Evolutionary conservation across 2,888 invertebrate species (phyloP).

Genomic region (Epsilonema sp.): DNA sequence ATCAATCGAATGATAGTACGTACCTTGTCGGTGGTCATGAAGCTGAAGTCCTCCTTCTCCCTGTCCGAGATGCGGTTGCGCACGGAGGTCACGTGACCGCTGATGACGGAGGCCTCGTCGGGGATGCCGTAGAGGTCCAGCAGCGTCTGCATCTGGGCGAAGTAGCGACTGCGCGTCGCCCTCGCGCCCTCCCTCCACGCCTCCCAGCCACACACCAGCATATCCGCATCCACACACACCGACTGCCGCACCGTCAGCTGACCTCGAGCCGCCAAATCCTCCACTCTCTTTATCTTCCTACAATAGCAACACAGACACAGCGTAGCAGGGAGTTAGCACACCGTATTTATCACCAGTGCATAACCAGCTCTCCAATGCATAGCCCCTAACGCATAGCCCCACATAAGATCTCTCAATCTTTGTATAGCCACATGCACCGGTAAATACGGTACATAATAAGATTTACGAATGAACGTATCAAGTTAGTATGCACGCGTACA

Average conservation of each 20-base stretch:
- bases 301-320: no score
- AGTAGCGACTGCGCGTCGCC: neutral
- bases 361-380: no score
- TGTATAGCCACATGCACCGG: no score
- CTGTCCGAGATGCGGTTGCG: slow-evolving; percentile 17
- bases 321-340: neutral
- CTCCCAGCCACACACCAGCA: slow-evolving; percentile 9
- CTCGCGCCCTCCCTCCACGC: slow-evolving; percentile 6
- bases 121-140: slow-evolving; percentile 21
- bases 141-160: slow-evolving; percentile 11
- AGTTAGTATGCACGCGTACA: no score
- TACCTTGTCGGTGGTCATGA: no score
- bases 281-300: slow-evolving; percentile 6
- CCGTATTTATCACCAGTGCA: no score
- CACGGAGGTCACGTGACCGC: slow-evolving; percentile 15
- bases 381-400: no score
- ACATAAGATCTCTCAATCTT: no score
- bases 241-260: slow-evolving; percentile 2
- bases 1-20: no score
- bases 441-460: no score
- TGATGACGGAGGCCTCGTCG: slow-evolving; percentile 20
- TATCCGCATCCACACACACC: slow-evolving; percentile 7
- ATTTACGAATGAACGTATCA: no score
- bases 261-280: slow-evolving; percentile 6
- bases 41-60: slow-evolving; percentile 23